Evolutionary conservation across 2,797 vertebrate genomes (phyloP), one percentile per base, ranked within the genome.

Genomic region (Loriculus beryllinus): DNA sequence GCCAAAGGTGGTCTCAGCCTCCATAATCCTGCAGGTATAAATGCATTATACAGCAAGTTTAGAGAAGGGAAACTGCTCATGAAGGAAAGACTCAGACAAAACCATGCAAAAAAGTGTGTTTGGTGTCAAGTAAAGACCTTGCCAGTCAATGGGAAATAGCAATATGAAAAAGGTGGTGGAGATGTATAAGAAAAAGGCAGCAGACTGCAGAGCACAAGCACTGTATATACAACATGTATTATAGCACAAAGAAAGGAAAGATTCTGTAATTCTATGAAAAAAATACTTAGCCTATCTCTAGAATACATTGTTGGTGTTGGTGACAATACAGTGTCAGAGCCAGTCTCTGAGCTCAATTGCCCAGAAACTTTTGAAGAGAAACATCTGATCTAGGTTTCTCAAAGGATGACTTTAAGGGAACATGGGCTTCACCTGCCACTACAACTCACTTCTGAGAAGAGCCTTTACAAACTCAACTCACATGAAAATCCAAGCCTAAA

Each of bases 401-500:
- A 67, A 74, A 77, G 22, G 45, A 45, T 35, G 16, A 43, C 33
- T 39, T 79, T 60, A 77, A 87, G 18, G 26, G 21, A 87, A 71
- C 12, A 23, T 2, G 45, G 60, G 37, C 29, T 81, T 86, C 35
- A 88, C 47, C 31, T 81, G 82, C 33, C 15, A 37, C 54, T 71
- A 39, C 21, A 67, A 54, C 22, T 51, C 43, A 80, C n/a, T 57
- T 77, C 74, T 57, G 13, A 65, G 42, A 22, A 86, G 10, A 81
- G 29, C 18, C 81, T 84, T 82, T 72, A 49, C 7, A 85, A 82
- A 76, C 62, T 54, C 17, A 72, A 54, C 5, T 42, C 15, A 12
- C 3, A 10, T 15, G 33, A 87, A 92, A 92, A 88, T 39, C 11
- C 47, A 89, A 82, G 60, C 47, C 35, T 67, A 79, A 89, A 89